A percentile compares a stretch with the other conserved stretches of the same genome.
These are phyloP conservation scores for Andrena praecox DNA, from an alignment of 2,888 invertebrate genomes.

Conservation along the genomic window DNA sequence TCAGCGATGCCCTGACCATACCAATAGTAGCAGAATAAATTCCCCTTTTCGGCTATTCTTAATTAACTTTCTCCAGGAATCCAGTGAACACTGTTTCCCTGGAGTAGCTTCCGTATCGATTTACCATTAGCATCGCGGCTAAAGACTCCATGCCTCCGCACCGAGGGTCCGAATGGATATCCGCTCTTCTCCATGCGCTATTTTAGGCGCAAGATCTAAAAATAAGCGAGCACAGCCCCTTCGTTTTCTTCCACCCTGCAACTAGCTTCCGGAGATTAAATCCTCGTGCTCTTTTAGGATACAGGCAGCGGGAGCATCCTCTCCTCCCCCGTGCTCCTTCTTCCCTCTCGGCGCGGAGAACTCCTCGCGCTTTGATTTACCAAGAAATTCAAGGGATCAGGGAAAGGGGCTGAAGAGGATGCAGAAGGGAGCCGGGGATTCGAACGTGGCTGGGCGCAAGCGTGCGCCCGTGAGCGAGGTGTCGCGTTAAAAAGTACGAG, in stretches of 20 bases:
- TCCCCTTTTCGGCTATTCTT: too few relatives aligned
- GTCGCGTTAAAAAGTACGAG: slow-evolving; percentile 53
- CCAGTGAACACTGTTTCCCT: slow-evolving; percentile 26
- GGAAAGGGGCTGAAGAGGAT: not conserved
- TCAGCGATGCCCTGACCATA: too few relatives aligned
- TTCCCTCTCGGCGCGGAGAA: not conserved
- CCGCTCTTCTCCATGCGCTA: not conserved
- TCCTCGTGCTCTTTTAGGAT: not conserved
- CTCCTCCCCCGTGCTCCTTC: not conserved
- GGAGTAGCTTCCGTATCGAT: slow-evolving; percentile 52
- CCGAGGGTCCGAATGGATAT: not conserved
- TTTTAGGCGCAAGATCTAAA: slow-evolving; percentile 28
- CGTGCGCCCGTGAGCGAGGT: slow-evolving; percentile 17
- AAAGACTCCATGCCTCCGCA: slow-evolving; percentile 2
- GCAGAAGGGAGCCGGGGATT: not conserved
- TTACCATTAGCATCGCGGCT: slow-evolving; percentile 60
- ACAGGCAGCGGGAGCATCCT: not conserved
- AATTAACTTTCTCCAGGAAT: too few relatives aligned
- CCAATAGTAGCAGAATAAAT: too few relatives aligned
- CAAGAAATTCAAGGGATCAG: not conserved
- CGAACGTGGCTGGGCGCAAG: not conserved
- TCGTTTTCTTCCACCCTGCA: not conserved
- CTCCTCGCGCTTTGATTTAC: slow-evolving; percentile 5
- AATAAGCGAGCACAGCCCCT: slow-evolving; percentile 21
- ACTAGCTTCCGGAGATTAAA: slow-evolving; percentile 53